Percentiles rank a stretch among this genome's conserved stretches.
These are phyloP conservation scores for Reinhardtius hippoglossoides DNA, from an alignment of 2,113 vertebrate genomes.

Conservation along the genomic window DNA sequence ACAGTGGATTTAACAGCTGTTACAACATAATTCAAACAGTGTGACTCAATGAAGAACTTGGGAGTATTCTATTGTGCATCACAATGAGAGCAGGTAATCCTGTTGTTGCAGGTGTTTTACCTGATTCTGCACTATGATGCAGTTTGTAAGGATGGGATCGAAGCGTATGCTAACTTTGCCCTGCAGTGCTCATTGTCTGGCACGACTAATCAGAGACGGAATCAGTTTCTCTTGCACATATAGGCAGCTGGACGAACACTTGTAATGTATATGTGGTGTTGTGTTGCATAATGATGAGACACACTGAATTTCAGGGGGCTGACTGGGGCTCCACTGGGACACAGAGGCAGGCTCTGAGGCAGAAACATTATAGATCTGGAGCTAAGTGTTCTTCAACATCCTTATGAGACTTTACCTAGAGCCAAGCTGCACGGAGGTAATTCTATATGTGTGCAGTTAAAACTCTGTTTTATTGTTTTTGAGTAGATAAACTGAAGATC, in stretches of 20 bases:
- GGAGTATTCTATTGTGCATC: constrained; percentile 5
- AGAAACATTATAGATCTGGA: constrained; percentile 69
- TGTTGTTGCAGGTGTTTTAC: constrained; percentile 41
- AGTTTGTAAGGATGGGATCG: constrained; percentile 36
- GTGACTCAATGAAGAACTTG: constrained; percentile 20
- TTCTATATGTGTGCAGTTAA: constrained; percentile 26
- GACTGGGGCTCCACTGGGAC: constrained; percentile 54
- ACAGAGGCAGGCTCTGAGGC: constrained; percentile 41
- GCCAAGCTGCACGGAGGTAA: constrained; percentile 35
- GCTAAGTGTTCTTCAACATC: constrained; percentile 71
- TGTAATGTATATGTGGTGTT: constrained; percentile 48
- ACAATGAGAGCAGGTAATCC: constrained; percentile 28
- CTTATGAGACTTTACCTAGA: constrained; percentile 54
- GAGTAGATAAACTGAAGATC: constrained; percentile 43
- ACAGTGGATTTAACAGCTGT: constrained; percentile 1
- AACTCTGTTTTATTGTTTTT: constrained; percentile 51
- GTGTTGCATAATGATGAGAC: constrained; percentile 65
- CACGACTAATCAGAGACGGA: too few species aligned
- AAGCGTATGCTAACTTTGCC: constrained; percentile 21
- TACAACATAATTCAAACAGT: constrained; percentile 24
- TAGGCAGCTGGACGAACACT: constrained; percentile 49
- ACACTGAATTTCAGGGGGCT: constrained; percentile 45
- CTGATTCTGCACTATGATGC: constrained; percentile 38
- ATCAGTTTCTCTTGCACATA: neutral
- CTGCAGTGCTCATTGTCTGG: constrained; percentile 4